Evolutionary conservation across 1,140 invertebrate species (phyloP), one percentile per base, ranked within the genome.

Genomic region (Pteromalus puparum): DNA sequence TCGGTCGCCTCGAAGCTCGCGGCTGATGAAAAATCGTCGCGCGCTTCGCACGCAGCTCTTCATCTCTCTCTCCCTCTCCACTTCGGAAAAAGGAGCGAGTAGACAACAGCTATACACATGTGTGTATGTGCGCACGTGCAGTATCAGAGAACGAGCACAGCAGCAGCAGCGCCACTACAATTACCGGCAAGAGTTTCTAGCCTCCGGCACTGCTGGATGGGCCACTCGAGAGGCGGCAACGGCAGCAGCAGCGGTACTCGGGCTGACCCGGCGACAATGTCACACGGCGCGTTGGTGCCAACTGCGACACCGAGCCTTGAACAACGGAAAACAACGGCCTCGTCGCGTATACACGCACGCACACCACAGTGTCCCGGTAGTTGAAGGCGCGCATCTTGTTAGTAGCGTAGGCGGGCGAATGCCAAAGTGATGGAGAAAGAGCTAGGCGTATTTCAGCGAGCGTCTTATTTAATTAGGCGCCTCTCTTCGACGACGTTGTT

Each of bases 391-490:
- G 76, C 46, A 80, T 73, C 90, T 92, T 92, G 91, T 92, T 92
- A 92, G 90, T 92, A 92, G 90, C 84, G 7, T 42, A 42, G 38
- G 83, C 48, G 83, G 81, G 5, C 30, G 30, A 75, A 28, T 65
- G 72, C 7, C 21, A 30, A 15, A 48, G 13, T 46, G 72, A 67
- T n/a, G 75, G 34, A 68, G 72, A 83, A 38, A 53, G 21, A 84
- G 85, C 82, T 83, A 80, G 86, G 86, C 86, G 74, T 89, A 89
- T 91, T 90, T 91, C 88, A 61, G 53, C 87, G 87, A 88, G 87
- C 90, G 88, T 92, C 91, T 93, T 91, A 92, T 92, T 92, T 93
- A 92, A 93, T 92, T 92, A 92, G 91, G 88, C 89, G 86, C 85
- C 89, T 92, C 88, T 90, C 89, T 90, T 91, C 87, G 88, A 90